phyloP scores from a whole-genome alignment of 1,140 invertebrate genomes.

The Brachionus asplanchnoidis region DNA sequence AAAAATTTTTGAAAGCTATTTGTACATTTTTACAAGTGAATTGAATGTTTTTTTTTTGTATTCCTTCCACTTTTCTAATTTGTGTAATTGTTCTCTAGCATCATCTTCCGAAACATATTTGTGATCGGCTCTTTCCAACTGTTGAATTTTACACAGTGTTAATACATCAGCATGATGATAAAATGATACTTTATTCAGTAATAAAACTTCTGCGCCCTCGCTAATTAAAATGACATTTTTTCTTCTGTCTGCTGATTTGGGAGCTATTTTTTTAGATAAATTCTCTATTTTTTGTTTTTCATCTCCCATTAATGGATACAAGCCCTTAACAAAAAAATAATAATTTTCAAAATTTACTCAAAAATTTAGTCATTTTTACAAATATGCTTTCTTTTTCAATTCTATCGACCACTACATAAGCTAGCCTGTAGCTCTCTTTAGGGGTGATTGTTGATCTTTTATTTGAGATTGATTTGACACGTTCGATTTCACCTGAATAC shows the following conservation, averaged over 20 bases:
- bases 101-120: slow-evolving; percentile 21
- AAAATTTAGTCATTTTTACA: background rate
- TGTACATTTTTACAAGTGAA: background rate
- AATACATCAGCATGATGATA: background rate
- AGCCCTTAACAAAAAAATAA: background rate
- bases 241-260: background rate
- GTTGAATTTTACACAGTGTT: slow-evolving; percentile 22
- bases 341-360: background rate
- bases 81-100: slow-evolving; percentile 1
- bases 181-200: slow-evolving; percentile 13
- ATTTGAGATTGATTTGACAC: background rate
- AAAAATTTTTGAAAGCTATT: background rate
- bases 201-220: background rate
- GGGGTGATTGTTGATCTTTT: background rate
- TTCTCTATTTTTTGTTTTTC: slow-evolving; percentile 6
- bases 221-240: slow-evolving; percentile 1
- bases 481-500: background rate
- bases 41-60: slow-evolving; percentile 27
- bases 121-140: background rate
- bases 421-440: background rate
- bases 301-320: background rate
- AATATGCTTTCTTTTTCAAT: slow-evolving; percentile 17
- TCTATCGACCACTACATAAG: slow-evolving; percentile 2
- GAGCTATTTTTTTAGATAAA: background rate
- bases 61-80: slow-evolving; percentile 18